Conservation (phyloP, 2,797 vertebrate species). For the Psittacula echo region DNA sequence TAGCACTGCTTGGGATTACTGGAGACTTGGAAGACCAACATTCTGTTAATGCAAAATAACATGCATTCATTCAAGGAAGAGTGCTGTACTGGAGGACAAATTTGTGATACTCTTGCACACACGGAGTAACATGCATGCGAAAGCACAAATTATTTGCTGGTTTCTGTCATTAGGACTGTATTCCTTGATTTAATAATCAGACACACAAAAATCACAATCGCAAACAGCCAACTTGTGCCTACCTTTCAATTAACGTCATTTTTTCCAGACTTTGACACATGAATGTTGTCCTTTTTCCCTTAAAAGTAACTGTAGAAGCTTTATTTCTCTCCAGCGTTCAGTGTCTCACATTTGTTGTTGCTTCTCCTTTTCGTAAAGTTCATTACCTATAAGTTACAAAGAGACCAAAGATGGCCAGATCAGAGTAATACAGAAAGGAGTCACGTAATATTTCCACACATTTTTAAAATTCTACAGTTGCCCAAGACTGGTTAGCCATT, state of each 20-base stretch:
- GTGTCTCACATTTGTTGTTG: background rate
- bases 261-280: background rate
- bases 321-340: background rate
- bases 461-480: background rate
- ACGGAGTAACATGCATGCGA: background rate
- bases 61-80: background rate
- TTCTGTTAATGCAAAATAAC: background rate
- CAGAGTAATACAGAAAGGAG: background rate
- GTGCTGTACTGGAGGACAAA: background rate
- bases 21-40: background rate
- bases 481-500: background rate
- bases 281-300: background rate
- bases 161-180: background rate
- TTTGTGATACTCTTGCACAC: background rate
- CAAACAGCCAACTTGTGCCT: background rate
- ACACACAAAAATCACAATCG: background rate
- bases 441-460: background rate
- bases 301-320: background rate
- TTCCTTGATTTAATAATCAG: background rate
- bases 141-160: background rate
- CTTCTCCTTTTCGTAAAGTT: background rate
- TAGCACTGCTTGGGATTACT: background rate
- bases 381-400: background rate
- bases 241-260: background rate
- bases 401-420: background rate